phyloP scores from a whole-genome alignment of 2,888 invertebrate genomes.

The Harpalus rufipes region DNA sequence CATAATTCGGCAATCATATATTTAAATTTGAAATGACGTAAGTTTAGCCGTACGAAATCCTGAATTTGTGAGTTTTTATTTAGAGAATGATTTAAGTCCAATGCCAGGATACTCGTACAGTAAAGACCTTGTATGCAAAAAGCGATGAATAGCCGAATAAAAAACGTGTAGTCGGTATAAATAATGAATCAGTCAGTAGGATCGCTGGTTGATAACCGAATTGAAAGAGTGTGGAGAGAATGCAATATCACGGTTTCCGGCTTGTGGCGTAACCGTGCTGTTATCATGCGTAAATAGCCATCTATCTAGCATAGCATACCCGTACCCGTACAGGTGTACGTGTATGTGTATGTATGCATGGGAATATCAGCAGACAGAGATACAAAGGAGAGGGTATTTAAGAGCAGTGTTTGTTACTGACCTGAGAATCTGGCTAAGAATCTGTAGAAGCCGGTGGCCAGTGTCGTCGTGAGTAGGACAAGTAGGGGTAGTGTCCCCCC shows the following conservation, averaged over 20 bases:
- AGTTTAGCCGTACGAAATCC: background rate
- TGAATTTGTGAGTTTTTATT: background rate
- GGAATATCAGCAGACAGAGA: too few relatives aligned
- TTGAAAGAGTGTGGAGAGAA: slow-evolving; percentile 16
- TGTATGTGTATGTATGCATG: background rate
- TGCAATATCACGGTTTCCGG: slow-evolving; percentile 51
- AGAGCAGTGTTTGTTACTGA: slow-evolving; percentile 73
- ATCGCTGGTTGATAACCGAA: slow-evolving; percentile 45
- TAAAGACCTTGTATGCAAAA: slow-evolving; percentile 25
- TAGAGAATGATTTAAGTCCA: background rate
- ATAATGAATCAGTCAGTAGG: slow-evolving; percentile 51
- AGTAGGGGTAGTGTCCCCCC: slow-evolving; percentile 71
- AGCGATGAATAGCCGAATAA: slow-evolving; percentile 27
- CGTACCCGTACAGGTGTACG: background rate
- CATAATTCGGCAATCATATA: too few relatives aligned
- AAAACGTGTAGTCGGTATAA: slow-evolving; percentile 15
- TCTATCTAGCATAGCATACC: slow-evolving; percentile 9
- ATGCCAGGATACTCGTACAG: background rate
- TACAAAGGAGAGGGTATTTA: background rate
- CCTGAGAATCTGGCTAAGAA: slow-evolving; percentile 82
- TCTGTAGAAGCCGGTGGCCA: slow-evolving; percentile 77
- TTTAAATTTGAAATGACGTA: background rate
- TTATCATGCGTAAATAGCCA: slow-evolving; percentile 50
- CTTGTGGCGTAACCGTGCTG: slow-evolving; percentile 34
- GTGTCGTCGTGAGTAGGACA: slow-evolving; percentile 71